phyloP scores from a whole-genome alignment of 2,888 invertebrate species.

The Acutogordius australiensis region DNA sequence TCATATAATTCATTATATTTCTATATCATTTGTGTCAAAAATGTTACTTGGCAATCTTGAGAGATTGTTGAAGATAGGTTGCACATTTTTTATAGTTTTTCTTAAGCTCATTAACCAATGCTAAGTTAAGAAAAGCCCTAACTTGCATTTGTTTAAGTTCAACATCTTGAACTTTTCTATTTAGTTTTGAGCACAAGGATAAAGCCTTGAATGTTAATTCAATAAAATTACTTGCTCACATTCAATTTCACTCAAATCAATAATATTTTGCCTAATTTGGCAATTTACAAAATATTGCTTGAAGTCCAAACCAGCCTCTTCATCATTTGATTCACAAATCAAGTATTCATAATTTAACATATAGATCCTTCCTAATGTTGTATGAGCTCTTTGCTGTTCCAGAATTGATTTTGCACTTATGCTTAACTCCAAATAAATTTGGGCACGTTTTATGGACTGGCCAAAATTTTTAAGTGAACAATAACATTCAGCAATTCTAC shows the following conservation, averaged over 20 bases:
- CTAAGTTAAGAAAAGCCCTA: background rate
- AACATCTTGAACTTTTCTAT: background rate
- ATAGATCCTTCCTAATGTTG: conserved; percentile 1
- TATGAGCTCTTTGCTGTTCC: conserved; percentile 1
- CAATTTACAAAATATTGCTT: background rate
- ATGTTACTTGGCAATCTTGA: conserved; percentile 1
- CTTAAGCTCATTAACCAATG: background rate
- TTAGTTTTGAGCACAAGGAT: background rate
- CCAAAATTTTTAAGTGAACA: background rate
- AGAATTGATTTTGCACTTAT: background rate
- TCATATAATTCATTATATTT: background rate
- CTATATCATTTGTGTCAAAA: background rate
- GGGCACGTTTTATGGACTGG: background rate
- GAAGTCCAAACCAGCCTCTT: too few species aligned
- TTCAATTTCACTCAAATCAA: background rate
- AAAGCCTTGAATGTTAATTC: background rate
- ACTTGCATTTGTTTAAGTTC: conserved; percentile 8
- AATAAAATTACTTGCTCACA: background rate
- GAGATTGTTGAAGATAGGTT: background rate
- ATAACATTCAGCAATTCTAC: conserved; percentile 11
- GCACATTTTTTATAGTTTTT: conserved; percentile 8
- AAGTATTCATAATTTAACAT: background rate
- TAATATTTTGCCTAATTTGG: background rate
- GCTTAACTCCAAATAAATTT: background rate
- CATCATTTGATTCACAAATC: background rate